A percentile compares a stretch with the other conserved stretches of the same genome.
These are phyloP conservation scores for Lobophora halterata DNA, from an alignment of 2,888 invertebrate species.

Conservation along the genomic window DNA sequence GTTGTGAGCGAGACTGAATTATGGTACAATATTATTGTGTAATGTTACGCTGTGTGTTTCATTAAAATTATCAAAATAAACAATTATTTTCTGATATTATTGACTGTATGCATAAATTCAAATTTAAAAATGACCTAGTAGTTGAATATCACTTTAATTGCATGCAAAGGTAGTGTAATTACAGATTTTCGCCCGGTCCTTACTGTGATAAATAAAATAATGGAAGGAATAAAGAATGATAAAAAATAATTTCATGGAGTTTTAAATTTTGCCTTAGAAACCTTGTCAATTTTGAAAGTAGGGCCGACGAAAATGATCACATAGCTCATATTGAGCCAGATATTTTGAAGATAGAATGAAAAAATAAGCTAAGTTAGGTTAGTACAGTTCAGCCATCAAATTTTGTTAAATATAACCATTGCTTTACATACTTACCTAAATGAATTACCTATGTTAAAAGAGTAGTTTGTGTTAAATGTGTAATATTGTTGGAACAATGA, in stretches of 20 bases:
- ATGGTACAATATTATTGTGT: slow-evolving; percentile 70
- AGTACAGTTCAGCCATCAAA: slow-evolving; percentile 70
- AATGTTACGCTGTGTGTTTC: slow-evolving; percentile 55
- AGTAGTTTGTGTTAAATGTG: slow-evolving; percentile 57
- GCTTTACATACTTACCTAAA: slow-evolving; percentile 44
- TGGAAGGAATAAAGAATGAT: slow-evolving; percentile 50
- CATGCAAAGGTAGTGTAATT: slow-evolving; percentile 74
- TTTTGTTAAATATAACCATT: slow-evolving; percentile 61
- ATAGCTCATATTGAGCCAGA: slow-evolving; percentile 79
- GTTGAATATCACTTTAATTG: slow-evolving; percentile 70
- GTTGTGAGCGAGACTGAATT: slow-evolving; percentile 76
- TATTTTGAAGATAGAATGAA: slow-evolving; percentile 66
- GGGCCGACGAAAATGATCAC: slow-evolving; percentile 68
- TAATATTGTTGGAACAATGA: slow-evolving; percentile 70
- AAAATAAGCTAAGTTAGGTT: slow-evolving; percentile 68
- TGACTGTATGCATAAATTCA: slow-evolving; percentile 47
- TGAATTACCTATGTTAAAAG: slow-evolving; percentile 60
- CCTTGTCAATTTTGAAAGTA: slow-evolving; percentile 60
- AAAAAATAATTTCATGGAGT: slow-evolving; percentile 50
- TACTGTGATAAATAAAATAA: slow-evolving; percentile 70
- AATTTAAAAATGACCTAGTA: slow-evolving; percentile 60
- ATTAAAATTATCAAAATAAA: slow-evolving; percentile 43
- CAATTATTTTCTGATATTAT: slow-evolving; percentile 65
- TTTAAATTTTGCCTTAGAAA: slow-evolving; percentile 57
- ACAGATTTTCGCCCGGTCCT: slow-evolving; percentile 79